These are phyloP conservation scores for Dilophus febrilis DNA, from an alignment of 2,888 invertebrate species.

Conservation along the genomic window DNA sequence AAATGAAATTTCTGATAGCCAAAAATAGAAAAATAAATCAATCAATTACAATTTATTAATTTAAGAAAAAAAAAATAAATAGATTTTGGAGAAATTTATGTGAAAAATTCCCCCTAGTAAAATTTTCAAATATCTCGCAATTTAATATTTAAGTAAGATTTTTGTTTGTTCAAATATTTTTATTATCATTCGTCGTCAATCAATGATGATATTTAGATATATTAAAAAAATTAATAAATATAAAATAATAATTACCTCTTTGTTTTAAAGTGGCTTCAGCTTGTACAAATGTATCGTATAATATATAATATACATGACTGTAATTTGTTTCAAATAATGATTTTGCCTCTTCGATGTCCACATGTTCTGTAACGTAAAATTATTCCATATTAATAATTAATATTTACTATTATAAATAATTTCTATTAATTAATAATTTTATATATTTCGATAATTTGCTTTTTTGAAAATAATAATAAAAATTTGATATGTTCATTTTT, in stretches of 20 bases:
- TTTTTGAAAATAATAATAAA: too few species aligned
- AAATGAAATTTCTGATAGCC: conserved; percentile 70
- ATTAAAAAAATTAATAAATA: background rate
- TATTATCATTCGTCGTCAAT: too few species aligned
- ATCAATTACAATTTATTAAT: conserved; percentile 27
- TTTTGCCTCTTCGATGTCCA: conserved; percentile 78
- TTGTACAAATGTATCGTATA: conserved; percentile 87
- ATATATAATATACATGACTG: conserved; percentile 87
- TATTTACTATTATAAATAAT: background rate
- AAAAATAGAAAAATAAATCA: conserved; percentile 35
- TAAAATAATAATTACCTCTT: conserved; percentile 48
- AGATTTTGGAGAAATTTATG: too few species aligned
- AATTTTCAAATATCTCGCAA: too few species aligned
- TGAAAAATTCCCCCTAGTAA: too few species aligned
- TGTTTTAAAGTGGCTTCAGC: conserved; percentile 82
- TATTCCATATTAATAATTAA: conserved; percentile 3
- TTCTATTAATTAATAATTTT: too few species aligned
- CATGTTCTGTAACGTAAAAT: conserved; percentile 79
- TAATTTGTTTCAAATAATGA: conserved; percentile 86
- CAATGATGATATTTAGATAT: too few species aligned
- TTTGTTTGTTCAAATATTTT: too few species aligned
- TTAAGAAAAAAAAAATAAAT: conserved; percentile 5
- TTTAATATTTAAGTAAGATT: too few species aligned
- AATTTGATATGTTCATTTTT: too few species aligned
- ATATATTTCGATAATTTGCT: conserved; percentile 1